Evolutionary conservation across 2,888 invertebrate genomes (phyloP), one percentile per base, ranked within the genome.

Genomic region (Stegophylla sp.): DNA sequence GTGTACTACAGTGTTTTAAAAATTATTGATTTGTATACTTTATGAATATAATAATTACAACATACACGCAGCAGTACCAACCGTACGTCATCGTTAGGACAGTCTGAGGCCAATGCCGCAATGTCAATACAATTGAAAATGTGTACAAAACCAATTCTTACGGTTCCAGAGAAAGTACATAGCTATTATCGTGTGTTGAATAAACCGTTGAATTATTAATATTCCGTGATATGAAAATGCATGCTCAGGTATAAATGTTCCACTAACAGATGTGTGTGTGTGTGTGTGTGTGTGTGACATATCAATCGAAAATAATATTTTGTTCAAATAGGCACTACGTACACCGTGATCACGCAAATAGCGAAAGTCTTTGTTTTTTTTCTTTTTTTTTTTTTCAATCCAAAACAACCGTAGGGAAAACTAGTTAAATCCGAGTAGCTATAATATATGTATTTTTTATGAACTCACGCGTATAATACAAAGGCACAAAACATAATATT

Each of bases 161-260:
- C 20, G 48, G 63, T 63, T 13, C 48, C 26, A 63, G 74, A 74
- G 74, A 74, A 74, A 74, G 74, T 74, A 28, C 34, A 28, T 0
- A 13, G 7, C 41, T 17, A n/a, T 12, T 69, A 34, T 41, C 20
- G 26, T 63, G 17, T 63, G 23, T 63, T 75, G 48, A 12, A 48
- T 64, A 34, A 53, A 76, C 51, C 66, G 75, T 76, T 76, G 75
- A 76, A 76, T 66, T 76, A 76, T 76, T 76, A 76, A 76, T 76
- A 76, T 53, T 76, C 53, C 75, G 75, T 76, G 75, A 76, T 76
- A 53, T 43, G 64, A 76, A 66, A 76, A 66, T 43, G 20, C 53
- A 26, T 51, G 26, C n/a, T 23, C 23, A 48, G 12, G 9, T 17
- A 26, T 43, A 43, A 51, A 17, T 20, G 26, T 64, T 63, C 23